These are phyloP conservation scores for Lamellibrachia columna DNA, from an alignment of 2,888 invertebrate genomes.

Conservation along the genomic window DNA sequence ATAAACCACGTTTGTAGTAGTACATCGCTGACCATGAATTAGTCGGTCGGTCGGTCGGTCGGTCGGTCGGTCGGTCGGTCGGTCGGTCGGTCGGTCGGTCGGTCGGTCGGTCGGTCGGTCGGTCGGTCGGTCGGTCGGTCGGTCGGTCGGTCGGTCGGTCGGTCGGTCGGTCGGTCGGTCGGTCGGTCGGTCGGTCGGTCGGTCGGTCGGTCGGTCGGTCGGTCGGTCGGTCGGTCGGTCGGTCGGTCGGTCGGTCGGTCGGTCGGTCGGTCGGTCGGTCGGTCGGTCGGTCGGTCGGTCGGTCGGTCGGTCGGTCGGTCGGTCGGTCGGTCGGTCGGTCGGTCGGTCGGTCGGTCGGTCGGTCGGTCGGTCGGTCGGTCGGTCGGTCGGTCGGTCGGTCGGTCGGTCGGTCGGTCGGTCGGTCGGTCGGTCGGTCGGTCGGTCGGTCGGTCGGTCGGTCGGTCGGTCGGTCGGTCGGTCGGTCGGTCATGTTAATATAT, in stretches of 20 bases:
- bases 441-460: too few relatives aligned
- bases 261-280: background rate
- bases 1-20: background rate
- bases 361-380: constrained; percentile 18
- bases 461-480: background rate
- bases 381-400: too few relatives aligned
- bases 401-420: too few relatives aligned
- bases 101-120: too few relatives aligned
- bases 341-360: background rate
- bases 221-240: too few relatives aligned
- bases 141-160: too few relatives aligned
- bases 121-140: too few relatives aligned
- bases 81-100: background rate
- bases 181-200: too few relatives aligned
- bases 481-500: background rate
- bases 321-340: background rate
- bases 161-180: too few relatives aligned
- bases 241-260: background rate
- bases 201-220: too few relatives aligned
- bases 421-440: too few relatives aligned
- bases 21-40: background rate
- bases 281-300: background rate
- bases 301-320: background rate
- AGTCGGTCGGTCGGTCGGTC: too few relatives aligned
- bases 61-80: background rate